These are phyloP conservation scores for Zapornia atra DNA, from an alignment of 2,113 vertebrate species.

Conservation along the genomic window DNA sequence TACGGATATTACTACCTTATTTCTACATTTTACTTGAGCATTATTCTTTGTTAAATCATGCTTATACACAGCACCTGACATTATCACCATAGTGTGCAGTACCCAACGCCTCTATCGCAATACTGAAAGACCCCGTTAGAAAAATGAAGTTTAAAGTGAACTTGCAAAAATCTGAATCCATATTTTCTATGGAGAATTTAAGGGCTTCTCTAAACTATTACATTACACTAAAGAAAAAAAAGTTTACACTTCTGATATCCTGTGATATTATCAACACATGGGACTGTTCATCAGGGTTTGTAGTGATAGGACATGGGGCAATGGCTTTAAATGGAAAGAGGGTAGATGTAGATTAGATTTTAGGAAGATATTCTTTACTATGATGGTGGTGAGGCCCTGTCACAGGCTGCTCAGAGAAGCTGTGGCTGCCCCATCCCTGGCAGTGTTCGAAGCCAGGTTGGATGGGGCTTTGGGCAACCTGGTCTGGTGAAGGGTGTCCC, in stretches of 20 bases:
- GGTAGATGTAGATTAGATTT: no score
- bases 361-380: no score
- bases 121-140: not conserved
- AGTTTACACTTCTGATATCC: not conserved
- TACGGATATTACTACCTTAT: not conserved
- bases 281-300: no score
- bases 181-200: not conserved
- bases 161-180: not conserved
- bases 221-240: not conserved
- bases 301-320: no score
- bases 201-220: not conserved
- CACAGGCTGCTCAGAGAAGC: no score
- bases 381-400: no score
- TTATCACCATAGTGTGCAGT: fast-evolving
- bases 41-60: not conserved
- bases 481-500: no score
- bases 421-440: no score
- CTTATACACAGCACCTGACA: not conserved
- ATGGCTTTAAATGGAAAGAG: no score
- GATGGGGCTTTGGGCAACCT: no score
- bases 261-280: not conserved
- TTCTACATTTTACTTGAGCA: not conserved
- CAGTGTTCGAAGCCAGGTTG: no score
- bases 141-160: not conserved
- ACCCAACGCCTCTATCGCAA: not conserved